Conservation (phyloP, 2,797 vertebrate genomes). For the Pelobates cultripes region DNA sequence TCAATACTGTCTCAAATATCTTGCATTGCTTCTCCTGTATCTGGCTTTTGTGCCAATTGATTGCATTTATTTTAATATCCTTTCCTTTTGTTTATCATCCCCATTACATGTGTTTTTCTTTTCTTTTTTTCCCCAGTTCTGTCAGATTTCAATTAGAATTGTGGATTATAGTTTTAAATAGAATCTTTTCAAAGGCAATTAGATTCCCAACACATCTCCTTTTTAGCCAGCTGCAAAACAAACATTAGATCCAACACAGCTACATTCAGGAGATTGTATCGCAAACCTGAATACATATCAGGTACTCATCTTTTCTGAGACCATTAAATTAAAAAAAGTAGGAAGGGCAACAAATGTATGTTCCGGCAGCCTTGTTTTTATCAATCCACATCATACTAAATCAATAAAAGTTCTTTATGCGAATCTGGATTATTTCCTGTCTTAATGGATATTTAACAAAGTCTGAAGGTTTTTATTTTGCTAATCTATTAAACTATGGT, state of each 20-base stretch:
- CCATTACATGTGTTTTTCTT: background rate
- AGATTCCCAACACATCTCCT: background rate
- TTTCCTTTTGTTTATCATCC: too few relatives aligned
- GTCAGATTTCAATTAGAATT: background rate
- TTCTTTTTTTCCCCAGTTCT: background rate
- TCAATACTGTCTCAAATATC: too few relatives aligned
- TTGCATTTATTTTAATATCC: too few relatives aligned
- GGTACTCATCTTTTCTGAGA: background rate
- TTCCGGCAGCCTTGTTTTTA: background rate
- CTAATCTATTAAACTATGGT: too few relatives aligned
- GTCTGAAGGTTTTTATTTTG: too few relatives aligned
- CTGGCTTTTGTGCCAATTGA: too few relatives aligned
- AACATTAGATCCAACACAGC: background rate
- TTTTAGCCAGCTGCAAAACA: background rate
- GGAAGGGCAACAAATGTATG: background rate
- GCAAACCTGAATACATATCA: constrained; percentile 5
- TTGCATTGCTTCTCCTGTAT: too few relatives aligned
- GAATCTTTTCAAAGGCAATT: background rate
- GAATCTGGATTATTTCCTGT: too few relatives aligned
- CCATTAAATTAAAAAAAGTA: background rate
- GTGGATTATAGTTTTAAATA: background rate
- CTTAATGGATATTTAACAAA: too few relatives aligned
- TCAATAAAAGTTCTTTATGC: background rate
- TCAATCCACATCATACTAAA: background rate
- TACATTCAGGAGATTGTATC: background rate